A percentile compares a stretch with the other conserved stretches of the same genome.
Evolutionary conservation across 2,113 vertebrate genomes (phyloP).

Genomic region (Astur gentilis): DNA sequence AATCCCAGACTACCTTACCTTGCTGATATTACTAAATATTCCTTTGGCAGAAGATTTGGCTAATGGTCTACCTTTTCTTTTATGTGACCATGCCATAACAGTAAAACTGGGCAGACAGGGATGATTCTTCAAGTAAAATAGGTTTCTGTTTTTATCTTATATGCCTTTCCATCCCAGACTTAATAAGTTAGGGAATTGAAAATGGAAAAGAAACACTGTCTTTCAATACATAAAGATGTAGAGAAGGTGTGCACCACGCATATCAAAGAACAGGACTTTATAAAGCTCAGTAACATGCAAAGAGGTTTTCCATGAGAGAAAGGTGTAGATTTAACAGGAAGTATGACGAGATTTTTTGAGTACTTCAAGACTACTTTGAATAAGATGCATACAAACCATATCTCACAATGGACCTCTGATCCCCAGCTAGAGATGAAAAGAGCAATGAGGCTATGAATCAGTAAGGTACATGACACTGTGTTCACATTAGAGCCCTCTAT

Average conservation of each 20-base stretch:
- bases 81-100: neutral
- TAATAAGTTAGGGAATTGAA: neutral
- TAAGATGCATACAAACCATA: neutral
- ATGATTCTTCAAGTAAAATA: neutral
- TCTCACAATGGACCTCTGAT: neutral
- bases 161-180: neutral
- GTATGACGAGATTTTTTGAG: accelerated
- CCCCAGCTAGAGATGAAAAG: neutral
- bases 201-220: neutral
- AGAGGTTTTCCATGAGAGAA: neutral
- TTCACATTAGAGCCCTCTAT: neutral
- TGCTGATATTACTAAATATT: neutral
- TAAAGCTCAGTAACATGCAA: neutral
- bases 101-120: neutral
- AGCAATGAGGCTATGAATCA: neutral
- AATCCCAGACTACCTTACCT: neutral
- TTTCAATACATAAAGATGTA: neutral
- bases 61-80: neutral
- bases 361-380: neutral
- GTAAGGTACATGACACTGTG: neutral
- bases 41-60: neutral
- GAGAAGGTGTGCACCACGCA: neutral
- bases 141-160: neutral
- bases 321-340: neutral
- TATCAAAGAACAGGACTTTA: neutral